Evolutionary conservation across 2,797 vertebrate species (phyloP), one percentile per base, ranked within the genome.

Genomic region (Chromis chromis): DNA sequence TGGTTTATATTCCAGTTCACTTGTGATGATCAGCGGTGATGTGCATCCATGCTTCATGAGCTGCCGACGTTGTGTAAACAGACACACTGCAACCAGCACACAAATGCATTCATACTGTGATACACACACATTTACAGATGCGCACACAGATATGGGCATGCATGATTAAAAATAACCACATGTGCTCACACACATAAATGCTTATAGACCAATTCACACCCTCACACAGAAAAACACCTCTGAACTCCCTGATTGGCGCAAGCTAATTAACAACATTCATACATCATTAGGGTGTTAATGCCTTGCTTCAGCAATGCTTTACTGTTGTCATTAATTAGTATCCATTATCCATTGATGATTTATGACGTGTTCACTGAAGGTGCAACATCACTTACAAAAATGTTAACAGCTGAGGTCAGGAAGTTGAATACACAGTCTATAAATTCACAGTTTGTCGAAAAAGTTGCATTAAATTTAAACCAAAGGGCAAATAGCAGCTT

Each of bases 251-350:
- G 63, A 88, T 61, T 72, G 78, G 88, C 84, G 80, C 28, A 66
- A 75, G 74, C 87, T 90, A 85, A 93, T 92, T 92, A 93, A 80
- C 79, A 87, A 56, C 63, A 86, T 86, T 85, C 80, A 89, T 89
- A 88, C 89, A 89, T 88, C 86, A 93, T 91, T 91, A 90, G 78
- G 63, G 65, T 84, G 79, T 80, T 88, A 89, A 91, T 91, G 88
- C 89, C 52, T 70, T 81, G 86, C 81, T 81, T 88, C 85, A 84
- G 81, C 70, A 64, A 60, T 74, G 83, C 76, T 81, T 88, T 83
- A 86, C 82, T 85, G 66, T 83, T 83, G 64, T 73, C 78, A 87
- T 90, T 89, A 84, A 91, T 91, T 89, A 89, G 78, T 73, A 80
- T 84, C 57, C 63, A 79, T 87, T 91, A 82, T 87, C 77, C 74